Conservation (phyloP, 2,888 invertebrate species). For the Hypena proboscidalis region DNA sequence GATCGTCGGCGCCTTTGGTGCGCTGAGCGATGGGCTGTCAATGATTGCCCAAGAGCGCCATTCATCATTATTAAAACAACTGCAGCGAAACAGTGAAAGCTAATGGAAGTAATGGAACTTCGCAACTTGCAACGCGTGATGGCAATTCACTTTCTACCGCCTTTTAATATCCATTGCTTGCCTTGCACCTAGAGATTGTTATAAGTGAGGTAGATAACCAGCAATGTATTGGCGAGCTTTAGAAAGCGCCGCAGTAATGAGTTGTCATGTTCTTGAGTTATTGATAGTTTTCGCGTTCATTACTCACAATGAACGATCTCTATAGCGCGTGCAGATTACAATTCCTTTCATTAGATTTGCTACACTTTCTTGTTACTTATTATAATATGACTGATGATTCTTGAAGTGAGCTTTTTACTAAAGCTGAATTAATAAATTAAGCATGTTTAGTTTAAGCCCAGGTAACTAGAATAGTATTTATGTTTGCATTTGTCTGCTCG, state of each 20-base stretch:
- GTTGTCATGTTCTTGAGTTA: conserved; percentile 31
- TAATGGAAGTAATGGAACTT: conserved; percentile 48
- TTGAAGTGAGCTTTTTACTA: no score
- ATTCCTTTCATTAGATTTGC: no score
- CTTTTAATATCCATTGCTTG: conserved; percentile 4
- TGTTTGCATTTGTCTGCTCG: no score
- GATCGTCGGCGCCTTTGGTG: no score
- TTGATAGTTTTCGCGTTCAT: conserved; percentile 26
- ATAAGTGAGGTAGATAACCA: conserved; percentile 4
- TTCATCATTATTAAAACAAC: conserved; percentile 32
- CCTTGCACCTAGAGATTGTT: background rate
- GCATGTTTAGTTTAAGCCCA: no score
- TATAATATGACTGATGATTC: no score
- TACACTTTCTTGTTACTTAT: no score
- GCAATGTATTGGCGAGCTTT: conserved; percentile 26
- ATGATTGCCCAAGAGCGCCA: conserved; percentile 12
- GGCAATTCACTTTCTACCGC: conserved; percentile 54
- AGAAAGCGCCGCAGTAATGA: conserved; percentile 40
- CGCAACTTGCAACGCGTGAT: conserved; percentile 45
- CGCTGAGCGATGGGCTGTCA: no score
- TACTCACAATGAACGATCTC: conserved; percentile 16
- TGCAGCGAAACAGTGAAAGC: conserved; percentile 54
- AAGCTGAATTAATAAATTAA: no score
- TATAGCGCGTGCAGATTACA: no score
- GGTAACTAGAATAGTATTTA: no score